phyloP scores from a whole-genome alignment of 2,888 invertebrate species.

The Bimastos eiseni region DNA sequence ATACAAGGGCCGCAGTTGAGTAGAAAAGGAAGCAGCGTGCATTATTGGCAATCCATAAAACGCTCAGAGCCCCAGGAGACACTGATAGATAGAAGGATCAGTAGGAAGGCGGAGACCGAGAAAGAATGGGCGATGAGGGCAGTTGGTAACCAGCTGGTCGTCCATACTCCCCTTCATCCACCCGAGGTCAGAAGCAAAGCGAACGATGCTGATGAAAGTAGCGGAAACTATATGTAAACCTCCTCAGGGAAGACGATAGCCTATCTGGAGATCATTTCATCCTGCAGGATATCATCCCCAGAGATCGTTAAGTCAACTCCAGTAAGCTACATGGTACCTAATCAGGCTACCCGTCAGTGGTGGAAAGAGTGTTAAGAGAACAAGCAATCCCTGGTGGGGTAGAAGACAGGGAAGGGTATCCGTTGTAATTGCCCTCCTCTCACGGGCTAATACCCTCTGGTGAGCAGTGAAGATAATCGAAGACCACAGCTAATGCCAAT shows the following conservation, averaged over 20 bases:
- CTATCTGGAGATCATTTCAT: not conserved
- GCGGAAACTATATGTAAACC: not conserved
- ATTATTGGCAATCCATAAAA: conserved; percentile 6
- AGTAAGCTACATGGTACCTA: not conserved
- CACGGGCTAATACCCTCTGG: not conserved
- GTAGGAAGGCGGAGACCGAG: not conserved
- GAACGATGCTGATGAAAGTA: not conserved
- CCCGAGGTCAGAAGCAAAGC: not conserved
- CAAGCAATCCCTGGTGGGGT: not conserved
- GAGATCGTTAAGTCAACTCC: not conserved
- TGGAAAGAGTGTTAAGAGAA: not conserved
- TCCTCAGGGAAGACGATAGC: not conserved
- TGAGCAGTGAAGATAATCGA: not conserved
- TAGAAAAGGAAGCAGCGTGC: not conserved
- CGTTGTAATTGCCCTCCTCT: not conserved
- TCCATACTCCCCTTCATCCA: not conserved
- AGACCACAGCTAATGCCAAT: not conserved
- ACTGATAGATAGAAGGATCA: not conserved
- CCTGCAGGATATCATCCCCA: not conserved
- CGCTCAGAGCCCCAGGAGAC: not conserved
- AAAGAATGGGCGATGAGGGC: not conserved
- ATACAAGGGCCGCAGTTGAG: not conserved
- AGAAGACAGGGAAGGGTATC: not conserved
- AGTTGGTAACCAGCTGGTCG: not conserved
- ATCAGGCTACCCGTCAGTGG: not conserved